Conservation (phyloP, 2,888 invertebrate species). For the Eupithecia tripunctaria region DNA sequence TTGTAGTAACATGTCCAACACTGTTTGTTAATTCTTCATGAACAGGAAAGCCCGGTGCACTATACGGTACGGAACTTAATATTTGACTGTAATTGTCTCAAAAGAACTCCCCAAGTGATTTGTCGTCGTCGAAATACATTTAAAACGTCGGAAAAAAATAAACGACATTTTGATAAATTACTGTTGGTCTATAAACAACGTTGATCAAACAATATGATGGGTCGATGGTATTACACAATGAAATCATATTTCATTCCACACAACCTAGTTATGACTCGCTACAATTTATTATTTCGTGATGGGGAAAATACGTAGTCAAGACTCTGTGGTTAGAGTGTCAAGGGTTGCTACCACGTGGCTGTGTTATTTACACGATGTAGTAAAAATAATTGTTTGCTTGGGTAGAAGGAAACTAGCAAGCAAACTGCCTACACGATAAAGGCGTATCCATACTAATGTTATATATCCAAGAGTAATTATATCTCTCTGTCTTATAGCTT, state of each 20-base stretch:
- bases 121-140: slow-evolving; percentile 40
- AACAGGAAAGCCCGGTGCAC: not conserved
- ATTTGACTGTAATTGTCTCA: slow-evolving; percentile 49
- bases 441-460: not conserved
- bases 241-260: slow-evolving; percentile 30
- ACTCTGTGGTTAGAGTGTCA: not conserved
- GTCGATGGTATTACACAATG: slow-evolving; percentile 26
- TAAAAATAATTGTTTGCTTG: not conserved
- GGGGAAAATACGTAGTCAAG: not conserved
- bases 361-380: not conserved
- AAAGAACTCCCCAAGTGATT: slow-evolving; percentile 43
- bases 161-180: slow-evolving; percentile 34
- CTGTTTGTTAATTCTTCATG: not conserved
- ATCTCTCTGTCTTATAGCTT: not conserved
- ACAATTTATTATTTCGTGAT: slow-evolving; percentile 4
- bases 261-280: not conserved
- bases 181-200: slow-evolving; percentile 34
- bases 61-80: slow-evolving; percentile 44
- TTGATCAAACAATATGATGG: slow-evolving; percentile 39
- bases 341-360: not conserved
- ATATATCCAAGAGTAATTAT: not conserved
- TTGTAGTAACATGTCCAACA: not conserved
- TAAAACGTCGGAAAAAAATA: slow-evolving; percentile 35
- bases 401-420: not conserved
- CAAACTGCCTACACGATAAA: not conserved